Conservation (phyloP, 2,888 invertebrate genomes). For the Lomographa bimaculata region DNA sequence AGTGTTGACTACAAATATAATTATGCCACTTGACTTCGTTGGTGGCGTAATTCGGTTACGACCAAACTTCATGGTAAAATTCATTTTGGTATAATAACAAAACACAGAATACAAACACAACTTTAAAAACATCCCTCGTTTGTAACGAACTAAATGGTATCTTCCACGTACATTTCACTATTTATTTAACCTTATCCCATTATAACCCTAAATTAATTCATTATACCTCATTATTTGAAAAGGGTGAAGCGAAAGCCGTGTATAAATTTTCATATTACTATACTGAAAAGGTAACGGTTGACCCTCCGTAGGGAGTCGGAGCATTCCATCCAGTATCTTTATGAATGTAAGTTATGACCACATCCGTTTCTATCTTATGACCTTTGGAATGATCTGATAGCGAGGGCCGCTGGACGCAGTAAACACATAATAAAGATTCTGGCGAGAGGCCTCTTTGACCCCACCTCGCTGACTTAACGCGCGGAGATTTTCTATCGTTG, state of each 20-base stretch:
- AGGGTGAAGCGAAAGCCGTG: conserved; percentile 19
- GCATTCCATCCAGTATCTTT: conserved; percentile 34
- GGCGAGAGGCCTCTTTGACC: conserved; percentile 36
- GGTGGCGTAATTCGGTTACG: too few relatives aligned
- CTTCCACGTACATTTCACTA: conserved; percentile 15
- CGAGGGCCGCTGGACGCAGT: conserved; percentile 47
- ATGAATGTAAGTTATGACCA: conserved; percentile 40
- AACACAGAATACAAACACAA: too few relatives aligned
- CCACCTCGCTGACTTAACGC: conserved; percentile 26
- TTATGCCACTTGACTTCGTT: too few relatives aligned
- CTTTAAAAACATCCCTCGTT: too few relatives aligned
- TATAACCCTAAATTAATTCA: conserved; percentile 21
- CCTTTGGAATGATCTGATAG: conserved; percentile 57
- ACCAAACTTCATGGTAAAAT: too few relatives aligned
- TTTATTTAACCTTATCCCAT: conserved; percentile 21
- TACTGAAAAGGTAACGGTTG: conserved; percentile 27
- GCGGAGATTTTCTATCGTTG: conserved; percentile 14
- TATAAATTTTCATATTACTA: conserved; percentile 30
- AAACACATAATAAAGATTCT: conserved; percentile 61
- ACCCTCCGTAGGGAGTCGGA: conserved; percentile 9
- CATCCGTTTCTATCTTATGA: conserved; percentile 44
- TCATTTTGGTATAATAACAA: too few relatives aligned
- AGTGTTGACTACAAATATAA: too few relatives aligned
- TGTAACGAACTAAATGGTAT: too few relatives aligned
- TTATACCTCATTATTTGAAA: conserved; percentile 26